Evolutionary conservation across 2,797 vertebrate species (phyloP), one percentile per base, ranked within the genome.

Genomic region (Epinephelus awoara): DNA sequence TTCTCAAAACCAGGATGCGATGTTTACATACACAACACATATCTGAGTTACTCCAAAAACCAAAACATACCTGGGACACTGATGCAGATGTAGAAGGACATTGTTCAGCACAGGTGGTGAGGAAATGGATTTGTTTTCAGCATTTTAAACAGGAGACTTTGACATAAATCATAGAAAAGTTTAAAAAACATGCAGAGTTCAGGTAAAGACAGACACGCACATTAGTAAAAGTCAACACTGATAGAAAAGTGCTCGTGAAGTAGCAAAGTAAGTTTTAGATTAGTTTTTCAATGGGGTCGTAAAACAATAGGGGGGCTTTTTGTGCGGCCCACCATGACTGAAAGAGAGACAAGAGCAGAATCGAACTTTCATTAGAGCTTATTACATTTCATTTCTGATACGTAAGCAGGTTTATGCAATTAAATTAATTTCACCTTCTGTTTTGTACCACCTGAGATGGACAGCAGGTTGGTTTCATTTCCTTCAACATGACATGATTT

Each of bases 231-330:
- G 40, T 47, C 2, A 49, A 50, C 52, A 57, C 0, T 29, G n/a
- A 52, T 44, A 51, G 44, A 71, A 78, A 85, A 67, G 27, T 51
- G 57, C 78, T 29, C 2, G 27, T 74, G 21, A 29, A 64, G 58
- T 56, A 11, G 40, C 57, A 67, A 79, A 62, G 25, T 73, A 58
- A 83, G 44, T 85, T 79, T 51, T n/a, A 75, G 76, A 80, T 81
- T n/a, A 80, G 75, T 54, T 75, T 67, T 72, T 65, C 46, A 72
- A 14, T 47, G 51, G 40, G 70, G 64, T 82, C 56, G 49, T 87
- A 80, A 91, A 88, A 88, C 89, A 77, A 73, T 38, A 55, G 87
- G 87, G 76, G 75, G 86, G 50, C 65, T 80, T 83, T 81, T 38
- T 72, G 74, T 69, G 52, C 67, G 42, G 57, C 73, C 76, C 62